Evolutionary conservation across 1,140 invertebrate genomes (phyloP), one percentile per base, ranked within the genome.

Genomic region (Pectinophora gossypiella): DNA sequence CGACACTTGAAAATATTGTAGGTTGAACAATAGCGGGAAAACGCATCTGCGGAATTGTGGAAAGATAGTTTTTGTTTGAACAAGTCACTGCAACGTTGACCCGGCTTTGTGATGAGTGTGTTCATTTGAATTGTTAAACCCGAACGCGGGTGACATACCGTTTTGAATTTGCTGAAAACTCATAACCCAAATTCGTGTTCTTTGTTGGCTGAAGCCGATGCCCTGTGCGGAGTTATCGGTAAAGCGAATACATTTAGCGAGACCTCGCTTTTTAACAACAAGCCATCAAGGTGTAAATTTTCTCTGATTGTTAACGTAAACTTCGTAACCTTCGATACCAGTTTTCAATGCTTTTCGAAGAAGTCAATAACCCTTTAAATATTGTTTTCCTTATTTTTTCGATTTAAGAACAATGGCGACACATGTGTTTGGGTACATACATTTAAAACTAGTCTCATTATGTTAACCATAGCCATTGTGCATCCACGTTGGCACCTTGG

Each of bases 251-350:
- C 69, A 67, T 80, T 82, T 80, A 77, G 69, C 68, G 60, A 69
- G 66, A 70, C 63, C 49, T 66, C 59, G 57, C 55, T 54, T 59
- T 71, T 68, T 66, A 73, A 64, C 62, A 69, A 70, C 59, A 67
- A 54, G 48, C 55, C 20, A 43, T 44, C 45, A 7, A 3, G 61
- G 78, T 79, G 74, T 77, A 74, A 77, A 86, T 77, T 82, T 71
- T 62, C 68, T 65, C 65, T 80, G 68, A 78, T 80, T 78, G 67
- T 58, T 16, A 62, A 44, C 66, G 74, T 72, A 83, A 83, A 85
- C 72, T 80, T n/a, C n/a, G n/a, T n/a, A n/a, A n/a, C n/a, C n/a
- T n/a, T n/a, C n/a, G n/a, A n/a, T n/a, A n/a, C n/a, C n/a, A n/a
- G n/a, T n/a, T n/a, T n/a, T n/a, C n/a, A n/a, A n/a, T n/a, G n/a